Evolutionary conservation across 2,113 vertebrate genomes (phyloP), one percentile per base, ranked within the genome.

Genomic region (Mirza zaza): DNA sequence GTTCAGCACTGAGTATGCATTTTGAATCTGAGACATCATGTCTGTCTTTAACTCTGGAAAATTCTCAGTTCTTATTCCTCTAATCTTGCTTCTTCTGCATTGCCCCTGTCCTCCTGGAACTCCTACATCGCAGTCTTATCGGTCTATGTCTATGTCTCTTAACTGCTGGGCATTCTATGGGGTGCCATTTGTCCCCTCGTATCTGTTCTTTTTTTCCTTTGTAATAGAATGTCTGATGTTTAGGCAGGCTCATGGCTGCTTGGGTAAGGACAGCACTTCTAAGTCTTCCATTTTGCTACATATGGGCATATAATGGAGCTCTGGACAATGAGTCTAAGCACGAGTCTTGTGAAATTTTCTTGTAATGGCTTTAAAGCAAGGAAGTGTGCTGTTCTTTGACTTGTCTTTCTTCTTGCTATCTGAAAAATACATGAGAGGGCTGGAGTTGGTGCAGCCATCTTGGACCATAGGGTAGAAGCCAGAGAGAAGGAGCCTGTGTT

Each of bases 71-170:
- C n/a, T 86, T 83, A 42, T 86, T 88, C 80, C 76, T 97, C 92
- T 96, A 84, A 79, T 91, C 70, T 96, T 88, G 84, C 93, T 92
- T 91, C 70, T 84, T 87, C 89, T 63, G 23, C 83, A 70, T 82
- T 34, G 71, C 61, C 70, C 70, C 68, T 42, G n/a, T 92, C 67
- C 75, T 91, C 75, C 84, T 77, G 34, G 84, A 95, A 90, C 75
- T 79, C 65, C 48, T 84, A 1, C 21, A 34, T 20, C 39, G 21
- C 45, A 96, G 36, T 59, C 70, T 90, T 88, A 39, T 87, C 71
- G 55, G 18, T 57, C 77, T 68, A 12, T 42, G 50, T 8, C 55
- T 18, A 9, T 6, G 21, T 52, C 42, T 83, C 79, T 77, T 79
- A 87, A 93, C 10, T 92, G 65, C 79, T 96, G 20, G 12, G 71